Base-by-base conservation (phyloP, 2,888 invertebrate genomes). In the Macrophya annulata region DNA sequence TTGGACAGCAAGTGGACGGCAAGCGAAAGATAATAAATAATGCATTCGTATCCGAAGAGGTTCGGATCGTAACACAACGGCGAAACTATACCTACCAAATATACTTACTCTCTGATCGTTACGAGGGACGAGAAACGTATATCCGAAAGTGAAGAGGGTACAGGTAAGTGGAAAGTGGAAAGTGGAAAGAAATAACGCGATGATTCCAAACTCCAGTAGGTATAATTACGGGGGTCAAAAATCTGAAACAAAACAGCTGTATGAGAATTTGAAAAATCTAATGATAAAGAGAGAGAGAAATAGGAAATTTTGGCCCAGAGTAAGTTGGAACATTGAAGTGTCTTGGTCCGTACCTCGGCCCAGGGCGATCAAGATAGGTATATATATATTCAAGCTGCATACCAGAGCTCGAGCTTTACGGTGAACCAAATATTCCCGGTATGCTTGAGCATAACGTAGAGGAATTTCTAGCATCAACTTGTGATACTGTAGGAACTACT, bases 381-480 rank as follows among this genome's bases (percentile, higher is more conserved):
- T 48, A 51, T 51, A 45, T 43, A 45, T 48, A 31, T 48, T 37
- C 81, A 40, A 86, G 87, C 87, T 87, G 90, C 91, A 91, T 91
- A 89, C 91, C 91, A 85, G 88, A 90, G 90, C 89, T 88, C 87
- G 90, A 84, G 89, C 55, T 91, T 90, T 89, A 88, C 85, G 89
- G 89, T 85, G 86, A 88, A 89, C 90, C 89, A 90, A 90, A 62
- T 89, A 91, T 91, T 89, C 89, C 88, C 85, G 90, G 91, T 88
- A 92, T 91, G 90, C 89, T 68, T 74, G 84, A 74, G 71, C 79
- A 45, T 77, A 85, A 59, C 74, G 84, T 87, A 79, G 82, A 84
- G 90, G 90, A 90, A 91, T 91, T 90, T 90, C 87, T 84, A 88
- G 86, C 87, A 88, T 89, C 88, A 88, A 90, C 89, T 90, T 90